Evolutionary conservation across 1,140 invertebrate genomes (phyloP).

Genomic region (Drosophila prosaltans): DNA sequence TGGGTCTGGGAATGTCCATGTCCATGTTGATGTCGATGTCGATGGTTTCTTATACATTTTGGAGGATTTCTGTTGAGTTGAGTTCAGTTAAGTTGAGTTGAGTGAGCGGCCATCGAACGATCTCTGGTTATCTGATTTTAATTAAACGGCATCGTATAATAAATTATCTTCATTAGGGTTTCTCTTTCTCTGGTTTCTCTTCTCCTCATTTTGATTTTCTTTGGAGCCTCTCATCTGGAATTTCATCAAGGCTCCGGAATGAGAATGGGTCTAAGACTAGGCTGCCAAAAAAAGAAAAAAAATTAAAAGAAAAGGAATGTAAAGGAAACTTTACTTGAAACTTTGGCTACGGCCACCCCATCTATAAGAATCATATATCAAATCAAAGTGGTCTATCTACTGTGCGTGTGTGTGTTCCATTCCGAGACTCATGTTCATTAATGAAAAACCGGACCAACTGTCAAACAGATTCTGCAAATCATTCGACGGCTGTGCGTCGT

Average conservation of each 20-base stretch:
- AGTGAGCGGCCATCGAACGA: conserved; percentile 53
- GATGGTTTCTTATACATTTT: conserved; percentile 34
- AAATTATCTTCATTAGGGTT: conserved; percentile 79
- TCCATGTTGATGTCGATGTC: not conserved
- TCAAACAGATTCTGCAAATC: conserved; percentile 80
- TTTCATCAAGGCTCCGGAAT: not conserved
- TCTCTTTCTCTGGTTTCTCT: conserved; percentile 14
- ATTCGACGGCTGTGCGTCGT: conserved; percentile 70
- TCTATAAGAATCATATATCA: conserved; percentile 54
- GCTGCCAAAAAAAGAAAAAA: conserved; percentile 15
- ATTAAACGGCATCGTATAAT: conserved; percentile 81
- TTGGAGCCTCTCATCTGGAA: not conserved
- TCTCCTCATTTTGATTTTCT: conserved; percentile 7
- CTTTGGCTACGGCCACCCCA: conserved; percentile 17
- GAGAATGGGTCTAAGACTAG: conserved; percentile 3
- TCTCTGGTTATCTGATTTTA: conserved; percentile 75
- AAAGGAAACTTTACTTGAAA: conserved; percentile 3
- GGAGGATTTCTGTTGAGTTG: conserved; percentile 50
- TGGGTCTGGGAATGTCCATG: conserved; percentile 43
- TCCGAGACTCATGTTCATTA: conserved; percentile 70
- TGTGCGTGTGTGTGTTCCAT: conserved; percentile 65
- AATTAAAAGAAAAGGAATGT: no score
- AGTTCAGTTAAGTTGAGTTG: conserved; percentile 34
- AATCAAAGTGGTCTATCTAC: conserved; percentile 44
- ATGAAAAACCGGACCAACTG: conserved; percentile 78